These are phyloP conservation scores for Aphelocoma californica DNA, from an alignment of 2,797 vertebrate genomes.

Conservation along the genomic window DNA sequence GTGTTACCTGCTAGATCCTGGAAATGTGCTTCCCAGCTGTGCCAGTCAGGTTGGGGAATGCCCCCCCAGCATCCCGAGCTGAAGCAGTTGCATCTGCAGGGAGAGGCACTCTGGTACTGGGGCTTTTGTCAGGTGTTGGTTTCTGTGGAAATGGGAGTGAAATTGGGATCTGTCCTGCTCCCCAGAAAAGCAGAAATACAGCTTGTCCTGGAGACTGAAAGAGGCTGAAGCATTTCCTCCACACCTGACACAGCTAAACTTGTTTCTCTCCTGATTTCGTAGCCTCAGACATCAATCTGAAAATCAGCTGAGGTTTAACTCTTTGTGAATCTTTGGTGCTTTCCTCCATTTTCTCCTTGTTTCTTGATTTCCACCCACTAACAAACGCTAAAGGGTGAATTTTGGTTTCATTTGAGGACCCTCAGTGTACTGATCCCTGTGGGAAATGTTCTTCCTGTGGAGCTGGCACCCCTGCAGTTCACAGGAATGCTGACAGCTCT, in stretches of 20 bases:
- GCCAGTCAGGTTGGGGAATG: neutral
- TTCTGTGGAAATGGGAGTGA: neutral
- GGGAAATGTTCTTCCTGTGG: neutral
- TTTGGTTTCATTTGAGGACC: neutral
- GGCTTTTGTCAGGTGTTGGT: neutral
- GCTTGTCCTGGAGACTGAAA: neutral
- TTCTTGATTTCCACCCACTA: neutral
- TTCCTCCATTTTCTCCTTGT: neutral
- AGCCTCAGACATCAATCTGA: accelerated
- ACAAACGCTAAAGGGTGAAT: neutral
- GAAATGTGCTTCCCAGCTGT: neutral
- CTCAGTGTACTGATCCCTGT: neutral
- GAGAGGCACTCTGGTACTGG: neutral
- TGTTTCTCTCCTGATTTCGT: neutral
- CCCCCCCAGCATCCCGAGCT: neutral
- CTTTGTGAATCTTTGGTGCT: neutral
- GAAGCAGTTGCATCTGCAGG: neutral
- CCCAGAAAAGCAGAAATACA: neutral
- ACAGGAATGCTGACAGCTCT: neutral
- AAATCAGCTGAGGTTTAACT: neutral
- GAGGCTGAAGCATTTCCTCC: neutral
- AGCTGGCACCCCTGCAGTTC: neutral
- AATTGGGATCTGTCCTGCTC: neutral
- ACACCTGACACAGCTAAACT: neutral
- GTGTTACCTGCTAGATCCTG: neutral